These are phyloP conservation scores for Drosophila parvula DNA, from an alignment of 1,140 invertebrate species.

Conservation along the genomic window DNA sequence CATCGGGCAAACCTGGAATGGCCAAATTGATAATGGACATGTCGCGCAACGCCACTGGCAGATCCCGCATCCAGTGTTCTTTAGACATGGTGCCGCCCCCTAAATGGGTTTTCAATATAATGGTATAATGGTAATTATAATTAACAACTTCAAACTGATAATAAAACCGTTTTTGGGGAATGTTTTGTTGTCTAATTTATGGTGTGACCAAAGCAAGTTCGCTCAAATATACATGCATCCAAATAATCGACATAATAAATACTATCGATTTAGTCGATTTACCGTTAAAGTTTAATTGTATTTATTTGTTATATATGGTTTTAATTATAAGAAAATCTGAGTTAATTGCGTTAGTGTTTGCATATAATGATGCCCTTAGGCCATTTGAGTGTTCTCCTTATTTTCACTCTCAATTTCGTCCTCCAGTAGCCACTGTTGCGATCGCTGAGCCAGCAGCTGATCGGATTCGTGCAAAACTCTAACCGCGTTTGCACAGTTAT, in stretches of 20 bases:
- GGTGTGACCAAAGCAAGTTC: slow-evolving; percentile 1
- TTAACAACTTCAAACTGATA: slow-evolving; percentile 8
- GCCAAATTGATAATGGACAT: slow-evolving; percentile 89
- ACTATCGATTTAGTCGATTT: not conserved
- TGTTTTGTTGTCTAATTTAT: slow-evolving; percentile 1
- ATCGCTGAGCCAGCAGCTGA: slow-evolving; percentile 54
- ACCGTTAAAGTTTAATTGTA: slow-evolving; percentile 23
- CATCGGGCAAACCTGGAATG: slow-evolving; percentile 88
- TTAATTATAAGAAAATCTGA: not conserved
- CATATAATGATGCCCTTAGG: not conserved
- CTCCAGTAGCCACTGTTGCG: slow-evolving; percentile 46
- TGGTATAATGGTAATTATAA: too few species aligned
- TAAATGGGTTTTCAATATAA: not conserved
- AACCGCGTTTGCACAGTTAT: slow-evolving; percentile 47
- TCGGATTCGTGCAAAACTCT: slow-evolving; percentile 49
- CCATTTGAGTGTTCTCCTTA: slow-evolving; percentile 56
- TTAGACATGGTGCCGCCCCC: slow-evolving; percentile 38
- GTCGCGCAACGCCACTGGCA: slow-evolving; percentile 86
- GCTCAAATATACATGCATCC: not conserved
- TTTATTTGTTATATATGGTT: slow-evolving; percentile 11
- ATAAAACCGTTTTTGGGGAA: slow-evolving; percentile 2
- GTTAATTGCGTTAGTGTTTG: slow-evolving; percentile 3
- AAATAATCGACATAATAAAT: not conserved
- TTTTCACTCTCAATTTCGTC: slow-evolving; percentile 61
- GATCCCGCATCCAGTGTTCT: slow-evolving; percentile 89